Conservation (phyloP, 2,797 vertebrate species). For the Prunella strophiata region DNA sequence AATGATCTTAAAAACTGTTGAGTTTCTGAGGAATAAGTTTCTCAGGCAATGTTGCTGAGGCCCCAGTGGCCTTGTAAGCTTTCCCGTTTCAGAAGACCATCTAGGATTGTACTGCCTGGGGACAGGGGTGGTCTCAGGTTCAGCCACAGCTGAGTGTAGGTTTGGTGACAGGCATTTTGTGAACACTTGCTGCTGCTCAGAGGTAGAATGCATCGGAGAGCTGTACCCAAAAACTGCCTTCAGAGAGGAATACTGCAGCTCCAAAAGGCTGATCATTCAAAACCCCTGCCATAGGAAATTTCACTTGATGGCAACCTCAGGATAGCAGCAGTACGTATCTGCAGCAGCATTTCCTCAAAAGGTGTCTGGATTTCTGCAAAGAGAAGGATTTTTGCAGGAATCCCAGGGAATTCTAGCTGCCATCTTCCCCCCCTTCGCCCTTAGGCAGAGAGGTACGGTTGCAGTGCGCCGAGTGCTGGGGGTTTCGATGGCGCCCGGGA, state of each 20-base stretch:
- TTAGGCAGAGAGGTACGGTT: fast-evolving
- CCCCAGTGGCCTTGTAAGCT: not conserved
- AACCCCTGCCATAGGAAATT: not conserved
- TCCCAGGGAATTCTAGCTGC: fast-evolving
- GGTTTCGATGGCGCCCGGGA: fast-evolving
- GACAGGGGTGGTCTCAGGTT: not conserved
- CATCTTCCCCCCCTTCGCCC: not conserved
- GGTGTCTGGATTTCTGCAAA: not conserved
- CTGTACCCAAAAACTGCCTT: not conserved
- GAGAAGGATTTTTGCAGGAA: not conserved
- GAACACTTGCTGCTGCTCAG: not conserved
- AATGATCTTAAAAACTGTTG: not conserved
- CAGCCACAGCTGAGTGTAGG: fast-evolving
- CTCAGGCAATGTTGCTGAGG: not conserved
- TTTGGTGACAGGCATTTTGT: not conserved
- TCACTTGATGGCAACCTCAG: not conserved
- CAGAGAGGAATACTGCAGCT: not conserved
- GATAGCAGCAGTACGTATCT: fast-evolving
- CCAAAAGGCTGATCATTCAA: not conserved
- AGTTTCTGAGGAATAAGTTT: not conserved
- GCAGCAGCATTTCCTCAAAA: not conserved
- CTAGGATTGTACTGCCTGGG: fast-evolving
- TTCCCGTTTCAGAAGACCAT: fast-evolving
- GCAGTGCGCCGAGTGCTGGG: fast-evolving
- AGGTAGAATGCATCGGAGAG: fast-evolving